Evolutionary conservation across 2,888 invertebrate species (phyloP).

Genomic region (Notodonta dromedarius): DNA sequence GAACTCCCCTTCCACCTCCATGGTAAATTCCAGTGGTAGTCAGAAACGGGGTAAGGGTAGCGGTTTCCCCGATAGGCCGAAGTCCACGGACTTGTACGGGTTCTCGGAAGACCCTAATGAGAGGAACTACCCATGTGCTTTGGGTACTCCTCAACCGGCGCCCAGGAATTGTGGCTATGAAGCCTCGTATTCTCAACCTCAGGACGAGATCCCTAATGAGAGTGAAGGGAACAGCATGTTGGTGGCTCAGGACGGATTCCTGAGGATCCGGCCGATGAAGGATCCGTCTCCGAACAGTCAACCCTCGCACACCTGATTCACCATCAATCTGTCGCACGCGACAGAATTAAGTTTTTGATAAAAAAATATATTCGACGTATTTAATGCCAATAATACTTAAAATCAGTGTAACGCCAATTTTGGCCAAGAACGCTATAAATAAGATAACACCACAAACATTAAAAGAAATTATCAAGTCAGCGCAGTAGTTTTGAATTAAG

Average conservation of each 20-base stretch:
- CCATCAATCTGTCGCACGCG: constrained; percentile 67
- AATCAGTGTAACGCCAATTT: not conserved
- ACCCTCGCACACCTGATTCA: constrained; percentile 79
- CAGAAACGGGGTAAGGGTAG: constrained; percentile 79
- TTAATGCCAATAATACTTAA: not conserved
- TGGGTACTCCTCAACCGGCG: constrained; percentile 79
- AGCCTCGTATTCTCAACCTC: constrained; percentile 82
- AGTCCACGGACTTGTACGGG: constrained; percentile 85
- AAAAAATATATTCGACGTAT: too few relatives aligned
- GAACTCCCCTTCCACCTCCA: constrained; percentile 74
- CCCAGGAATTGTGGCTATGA: constrained; percentile 77
- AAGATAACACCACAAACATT: not conserved
- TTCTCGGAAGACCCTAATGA: constrained; percentile 79
- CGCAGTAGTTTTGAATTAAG: not conserved
- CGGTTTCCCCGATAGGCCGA: constrained; percentile 86
- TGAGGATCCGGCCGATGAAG: constrained; percentile 91
- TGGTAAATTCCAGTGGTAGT: constrained; percentile 77
- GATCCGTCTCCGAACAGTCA: constrained; percentile 55
- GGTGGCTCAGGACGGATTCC: constrained; percentile 95
- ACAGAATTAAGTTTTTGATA: constrained; percentile 74
- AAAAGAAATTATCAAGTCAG: not conserved
- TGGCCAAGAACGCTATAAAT: not conserved
- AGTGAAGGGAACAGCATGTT: constrained; percentile 89
- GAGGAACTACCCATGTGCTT: constrained; percentile 71
- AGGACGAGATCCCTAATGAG: constrained; percentile 78